phyloP scores from a whole-genome alignment of 2,888 invertebrate species.

The Drosophila pullipes region DNA sequence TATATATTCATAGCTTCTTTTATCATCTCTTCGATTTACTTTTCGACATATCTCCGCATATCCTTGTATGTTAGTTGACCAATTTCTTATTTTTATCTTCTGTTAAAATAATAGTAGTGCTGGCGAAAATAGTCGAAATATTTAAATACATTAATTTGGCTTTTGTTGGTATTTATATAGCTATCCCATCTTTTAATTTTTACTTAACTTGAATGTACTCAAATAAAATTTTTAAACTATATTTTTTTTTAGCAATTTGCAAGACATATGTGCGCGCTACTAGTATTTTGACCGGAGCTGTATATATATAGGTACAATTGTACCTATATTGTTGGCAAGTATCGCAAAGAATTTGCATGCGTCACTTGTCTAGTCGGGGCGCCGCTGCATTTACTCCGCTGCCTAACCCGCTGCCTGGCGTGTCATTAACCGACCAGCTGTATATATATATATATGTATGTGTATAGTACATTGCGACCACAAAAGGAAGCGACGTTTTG shows the following conservation, averaged over 20 bases:
- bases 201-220: not conserved
- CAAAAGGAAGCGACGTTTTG: slow-evolving; percentile 57
- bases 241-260: not conserved
- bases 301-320: slow-evolving; percentile 12
- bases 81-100: not conserved
- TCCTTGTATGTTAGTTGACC: no score
- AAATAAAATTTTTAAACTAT: not conserved
- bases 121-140: not conserved
- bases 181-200: not conserved
- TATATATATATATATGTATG: not conserved
- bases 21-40: not conserved
- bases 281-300: not conserved
- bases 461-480: slow-evolving; percentile 9
- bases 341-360: slow-evolving; percentile 63
- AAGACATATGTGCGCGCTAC: not conserved
- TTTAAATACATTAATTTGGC: not conserved
- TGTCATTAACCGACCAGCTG: slow-evolving; percentile 71
- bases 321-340: slow-evolving; percentile 57
- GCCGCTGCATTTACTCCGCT: slow-evolving; percentile 23
- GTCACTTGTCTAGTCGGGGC: slow-evolving; percentile 70
- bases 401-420: slow-evolving; percentile 27
- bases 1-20: not conserved
- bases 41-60: not conserved
- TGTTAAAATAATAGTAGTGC: not conserved
- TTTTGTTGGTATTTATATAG: not conserved